phyloP scores from a whole-genome alignment of 2,888 invertebrate genomes.

The Ethmia dodecea region DNA sequence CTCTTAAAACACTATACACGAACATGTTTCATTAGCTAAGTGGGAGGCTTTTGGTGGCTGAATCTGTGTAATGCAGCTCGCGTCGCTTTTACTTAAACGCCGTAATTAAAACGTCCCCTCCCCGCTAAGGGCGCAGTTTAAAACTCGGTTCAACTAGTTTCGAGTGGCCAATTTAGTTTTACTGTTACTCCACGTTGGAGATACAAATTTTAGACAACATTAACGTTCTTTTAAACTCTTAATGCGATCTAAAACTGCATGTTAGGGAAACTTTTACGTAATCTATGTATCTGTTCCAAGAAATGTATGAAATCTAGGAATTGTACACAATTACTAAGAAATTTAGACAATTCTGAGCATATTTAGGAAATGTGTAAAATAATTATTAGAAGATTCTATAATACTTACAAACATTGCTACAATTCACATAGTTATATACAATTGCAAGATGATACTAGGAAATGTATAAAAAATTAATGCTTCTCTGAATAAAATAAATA shows the following conservation, averaged over 20 bases:
- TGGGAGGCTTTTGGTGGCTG: constrained; percentile 77
- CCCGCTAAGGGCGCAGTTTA: constrained; percentile 65
- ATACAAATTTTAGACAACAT: constrained; percentile 35
- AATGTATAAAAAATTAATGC: no score
- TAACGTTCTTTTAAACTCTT: neutral
- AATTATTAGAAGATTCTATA: no score
- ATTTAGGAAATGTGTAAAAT: no score
- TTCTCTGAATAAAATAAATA: no score
- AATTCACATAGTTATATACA: no score
- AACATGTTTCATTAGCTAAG: constrained; percentile 79
- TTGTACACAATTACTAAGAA: no score
- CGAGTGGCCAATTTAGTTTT: constrained; percentile 70
- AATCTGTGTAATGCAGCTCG: constrained; percentile 74
- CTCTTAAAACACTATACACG: constrained; percentile 72
- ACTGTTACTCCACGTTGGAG: constrained; percentile 54
- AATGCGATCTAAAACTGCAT: constrained; percentile 3
- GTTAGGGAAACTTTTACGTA: neutral
- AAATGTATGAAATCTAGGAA: no score
- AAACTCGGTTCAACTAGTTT: constrained; percentile 68
- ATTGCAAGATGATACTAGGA: no score
- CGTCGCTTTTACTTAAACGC: constrained; percentile 74
- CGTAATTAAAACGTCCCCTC: constrained; percentile 72
- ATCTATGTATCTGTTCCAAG: no score
- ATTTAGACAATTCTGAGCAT: no score
- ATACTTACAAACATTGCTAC: no score